A percentile compares a stretch with the other conserved stretches of the same genome.
phyloP scores from a whole-genome alignment of 2,888 invertebrate genomes.

The Lasioglossum malachurum region DNA sequence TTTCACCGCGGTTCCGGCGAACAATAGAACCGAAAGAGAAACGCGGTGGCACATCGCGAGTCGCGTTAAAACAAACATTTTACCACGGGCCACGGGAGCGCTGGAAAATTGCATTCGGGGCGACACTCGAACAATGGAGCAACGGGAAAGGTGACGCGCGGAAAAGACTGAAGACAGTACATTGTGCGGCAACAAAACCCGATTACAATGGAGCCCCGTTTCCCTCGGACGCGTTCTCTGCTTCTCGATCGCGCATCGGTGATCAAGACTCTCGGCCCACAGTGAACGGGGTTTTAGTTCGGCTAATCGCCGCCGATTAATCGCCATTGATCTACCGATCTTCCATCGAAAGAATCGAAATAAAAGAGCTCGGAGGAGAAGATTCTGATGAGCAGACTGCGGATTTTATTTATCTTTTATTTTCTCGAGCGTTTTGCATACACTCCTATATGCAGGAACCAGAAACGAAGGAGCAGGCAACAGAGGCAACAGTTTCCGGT shows the following conservation, averaged over 20 bases:
- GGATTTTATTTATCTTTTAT: too few species aligned
- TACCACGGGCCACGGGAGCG: slow-evolving; percentile 29
- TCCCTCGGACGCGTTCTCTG: background rate
- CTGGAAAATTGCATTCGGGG: slow-evolving; percentile 60
- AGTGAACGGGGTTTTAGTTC: background rate
- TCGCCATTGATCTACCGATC: background rate
- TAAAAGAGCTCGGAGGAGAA: background rate
- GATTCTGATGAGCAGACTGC: background rate
- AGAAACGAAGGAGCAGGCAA: background rate
- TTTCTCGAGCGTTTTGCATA: too few species aligned
- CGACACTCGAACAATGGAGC: slow-evolving; percentile 60
- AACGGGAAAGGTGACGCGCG: slow-evolving; percentile 33
- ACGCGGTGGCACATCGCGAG: slow-evolving; percentile 36
- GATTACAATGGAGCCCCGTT: slow-evolving; percentile 40
- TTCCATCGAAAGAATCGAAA: background rate
- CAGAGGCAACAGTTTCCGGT: background rate
- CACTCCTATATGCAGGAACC: too few species aligned
- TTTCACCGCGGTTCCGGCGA: background rate
- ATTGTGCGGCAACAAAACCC: slow-evolving; percentile 65
- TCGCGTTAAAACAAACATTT: slow-evolving; percentile 74
- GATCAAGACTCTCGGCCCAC: background rate
- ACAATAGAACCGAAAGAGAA: background rate
- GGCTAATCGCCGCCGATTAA: background rate
- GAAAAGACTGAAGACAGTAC: slow-evolving; percentile 60
- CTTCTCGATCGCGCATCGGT: slow-evolving; percentile 7